Evolutionary conservation across 37 sponge, comb jelly and placozoan species (phyloP), one percentile per base, ranked within the genome.

Genomic region (Geodia barretti): DNA sequence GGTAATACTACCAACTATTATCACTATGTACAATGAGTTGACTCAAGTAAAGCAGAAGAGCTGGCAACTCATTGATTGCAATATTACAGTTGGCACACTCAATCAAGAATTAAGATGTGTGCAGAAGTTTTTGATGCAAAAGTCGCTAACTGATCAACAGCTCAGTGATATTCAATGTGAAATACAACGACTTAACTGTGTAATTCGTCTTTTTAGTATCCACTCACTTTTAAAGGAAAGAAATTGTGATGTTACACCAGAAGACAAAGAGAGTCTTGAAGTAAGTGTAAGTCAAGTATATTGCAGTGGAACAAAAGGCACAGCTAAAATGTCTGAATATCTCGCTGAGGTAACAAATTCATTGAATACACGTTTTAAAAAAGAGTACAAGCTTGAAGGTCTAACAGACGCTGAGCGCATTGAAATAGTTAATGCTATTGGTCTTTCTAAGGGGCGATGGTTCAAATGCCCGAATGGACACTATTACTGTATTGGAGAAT

Each of bases 401-500:
- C 36, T 96, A 1, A 54, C 94, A 9, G 34, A 92, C 7, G 67
- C 65, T 29, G 94, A 96, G 32, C 68, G 79, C 0, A 30, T 90
- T 14, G 67, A 71, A 62, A 96, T 96, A 17, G 94, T 93, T 25
- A 75, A 73, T 34, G 96, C 96, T 32, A 81, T 96, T 39, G 94
- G 91, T 43, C 84, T 96, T 9, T 30, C 76, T 0, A 85, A 89
- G 70, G 93, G 96, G 11, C 91, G 86, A 62, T 96, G 96, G 96
- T 97, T 74, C 71, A 87, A 92, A 78, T 97, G 98, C 47, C 86
- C 83, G 7, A 94, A 95, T 60, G 90, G 90, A 29, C 97, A 97
- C 47, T 71, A 86, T 34, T 97, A 97, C 75, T 82, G 85, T 68
- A 89, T 97, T 60, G 93, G 90, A 1, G 96, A 97, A 35, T 97